phyloP scores from a whole-genome alignment of 2,797 vertebrate genomes.

The Bovichtus diacanthus region DNA sequence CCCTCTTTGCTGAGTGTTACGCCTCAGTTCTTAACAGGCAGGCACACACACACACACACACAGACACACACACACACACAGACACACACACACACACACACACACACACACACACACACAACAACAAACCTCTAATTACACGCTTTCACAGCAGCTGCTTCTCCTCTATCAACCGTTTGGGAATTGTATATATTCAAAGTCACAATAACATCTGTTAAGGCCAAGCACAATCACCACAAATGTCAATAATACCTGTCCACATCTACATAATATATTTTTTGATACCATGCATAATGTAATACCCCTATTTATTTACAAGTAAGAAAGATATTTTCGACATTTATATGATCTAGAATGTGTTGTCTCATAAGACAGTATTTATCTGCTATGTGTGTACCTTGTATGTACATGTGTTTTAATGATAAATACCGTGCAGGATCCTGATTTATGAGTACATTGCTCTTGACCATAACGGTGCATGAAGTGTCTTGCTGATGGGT shows the following conservation, averaged over 20 bases:
- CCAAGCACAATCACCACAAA: constrained; percentile 80
- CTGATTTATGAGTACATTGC: constrained; percentile 73
- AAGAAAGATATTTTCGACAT: constrained; percentile 82
- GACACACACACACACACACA: constrained; percentile 12
- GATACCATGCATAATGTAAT: constrained; percentile 80
- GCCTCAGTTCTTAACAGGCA: constrained; percentile 62
- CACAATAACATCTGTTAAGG: constrained; percentile 60
- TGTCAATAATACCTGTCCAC: constrained; percentile 67
- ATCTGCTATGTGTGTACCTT: constrained; percentile 83
- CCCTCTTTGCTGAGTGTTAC: constrained; percentile 62
- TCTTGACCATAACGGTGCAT: constrained; percentile 81
- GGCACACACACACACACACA: constrained; percentile 29
- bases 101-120: constrained; percentile 1
- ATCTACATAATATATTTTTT: constrained; percentile 83
- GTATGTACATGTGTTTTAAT: constrained; percentile 79
- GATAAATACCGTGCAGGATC: constrained; percentile 70
- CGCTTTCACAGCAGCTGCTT: constrained; percentile 62
- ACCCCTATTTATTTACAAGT: constrained; percentile 77
- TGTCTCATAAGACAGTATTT: constrained; percentile 83
- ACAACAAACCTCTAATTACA: constrained; percentile 55
- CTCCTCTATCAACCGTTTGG: constrained; percentile 58
- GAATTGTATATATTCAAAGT: constrained; percentile 66
- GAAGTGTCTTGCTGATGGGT: constrained; percentile 83
- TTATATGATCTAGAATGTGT: constrained; percentile 78
- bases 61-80: background rate